A percentile compares a stretch with the other conserved stretches of the same genome.
Evolutionary conservation across 2,113 vertebrate genomes (phyloP).

Genomic region (Phasianus colchicus): DNA sequence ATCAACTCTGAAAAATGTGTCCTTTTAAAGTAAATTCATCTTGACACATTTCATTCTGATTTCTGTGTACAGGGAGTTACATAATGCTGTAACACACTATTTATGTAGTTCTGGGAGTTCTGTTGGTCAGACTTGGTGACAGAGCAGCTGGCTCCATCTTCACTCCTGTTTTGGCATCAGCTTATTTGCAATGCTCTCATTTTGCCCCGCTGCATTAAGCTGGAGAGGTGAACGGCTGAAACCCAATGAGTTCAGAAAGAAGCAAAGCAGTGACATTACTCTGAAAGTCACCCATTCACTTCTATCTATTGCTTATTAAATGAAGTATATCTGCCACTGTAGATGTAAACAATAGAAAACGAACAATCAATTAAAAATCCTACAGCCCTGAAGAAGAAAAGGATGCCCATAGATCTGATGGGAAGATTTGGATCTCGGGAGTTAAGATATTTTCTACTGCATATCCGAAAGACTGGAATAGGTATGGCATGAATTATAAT

Average conservation of each 20-base stretch:
- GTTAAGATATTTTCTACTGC: neutral
- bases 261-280: conserved; percentile 3
- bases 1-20: neutral
- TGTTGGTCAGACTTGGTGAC: neutral
- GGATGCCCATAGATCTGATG: neutral
- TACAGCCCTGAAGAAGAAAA: neutral
- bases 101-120: neutral
- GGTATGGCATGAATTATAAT: conserved; percentile 28
- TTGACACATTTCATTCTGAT: neutral
- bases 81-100: neutral
- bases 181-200: neutral
- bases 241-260: neutral
- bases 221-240: neutral
- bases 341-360: neutral
- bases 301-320: neutral
- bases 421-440: neutral
- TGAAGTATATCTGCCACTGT: neutral
- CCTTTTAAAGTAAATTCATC: neutral
- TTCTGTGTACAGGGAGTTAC: neutral
- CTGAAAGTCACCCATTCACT: neutral
- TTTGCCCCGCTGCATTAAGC: neutral
- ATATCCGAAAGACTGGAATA: neutral
- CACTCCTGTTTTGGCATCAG: neutral
- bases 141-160: neutral
- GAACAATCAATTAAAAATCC: neutral